phyloP scores from a whole-genome alignment of 2,797 vertebrate species.

The Glyptemys insculpta region DNA sequence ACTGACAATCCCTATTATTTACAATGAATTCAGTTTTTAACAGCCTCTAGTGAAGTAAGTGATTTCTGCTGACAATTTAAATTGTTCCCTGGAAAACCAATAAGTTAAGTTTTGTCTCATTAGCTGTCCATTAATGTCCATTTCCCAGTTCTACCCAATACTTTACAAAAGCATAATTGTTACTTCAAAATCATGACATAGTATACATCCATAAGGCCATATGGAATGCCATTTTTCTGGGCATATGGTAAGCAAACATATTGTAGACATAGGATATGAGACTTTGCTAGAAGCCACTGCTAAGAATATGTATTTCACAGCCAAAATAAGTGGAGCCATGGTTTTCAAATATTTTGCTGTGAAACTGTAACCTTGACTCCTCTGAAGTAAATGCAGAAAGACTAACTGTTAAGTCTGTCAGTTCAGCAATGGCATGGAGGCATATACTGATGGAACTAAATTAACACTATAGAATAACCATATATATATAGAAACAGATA shows the following conservation, averaged over 20 bases:
- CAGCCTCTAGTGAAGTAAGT: background rate
- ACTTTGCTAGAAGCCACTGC: background rate
- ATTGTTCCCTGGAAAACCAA: background rate
- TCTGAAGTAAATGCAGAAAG: background rate
- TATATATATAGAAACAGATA: background rate
- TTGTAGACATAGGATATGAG: background rate
- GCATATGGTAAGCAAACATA: background rate
- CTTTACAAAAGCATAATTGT: background rate
- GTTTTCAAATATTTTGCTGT: background rate
- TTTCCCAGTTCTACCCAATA: fast-evolving
- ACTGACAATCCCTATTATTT: background rate
- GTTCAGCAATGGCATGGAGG: background rate
- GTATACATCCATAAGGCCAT: background rate
- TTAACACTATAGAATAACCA: background rate
- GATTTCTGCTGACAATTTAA: background rate
- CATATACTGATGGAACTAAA: background rate
- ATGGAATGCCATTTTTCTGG: background rate
- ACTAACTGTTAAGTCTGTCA: background rate
- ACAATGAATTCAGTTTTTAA: background rate
- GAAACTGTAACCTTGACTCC: background rate
- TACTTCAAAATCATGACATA: background rate
- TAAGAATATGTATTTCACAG: background rate
- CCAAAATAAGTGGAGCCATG: background rate
- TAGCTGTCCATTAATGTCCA: background rate
- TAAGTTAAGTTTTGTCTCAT: background rate